These are phyloP conservation scores for Aradophagus sp. DNA, from an alignment of 1,140 invertebrate genomes.

Conservation along the genomic window DNA sequence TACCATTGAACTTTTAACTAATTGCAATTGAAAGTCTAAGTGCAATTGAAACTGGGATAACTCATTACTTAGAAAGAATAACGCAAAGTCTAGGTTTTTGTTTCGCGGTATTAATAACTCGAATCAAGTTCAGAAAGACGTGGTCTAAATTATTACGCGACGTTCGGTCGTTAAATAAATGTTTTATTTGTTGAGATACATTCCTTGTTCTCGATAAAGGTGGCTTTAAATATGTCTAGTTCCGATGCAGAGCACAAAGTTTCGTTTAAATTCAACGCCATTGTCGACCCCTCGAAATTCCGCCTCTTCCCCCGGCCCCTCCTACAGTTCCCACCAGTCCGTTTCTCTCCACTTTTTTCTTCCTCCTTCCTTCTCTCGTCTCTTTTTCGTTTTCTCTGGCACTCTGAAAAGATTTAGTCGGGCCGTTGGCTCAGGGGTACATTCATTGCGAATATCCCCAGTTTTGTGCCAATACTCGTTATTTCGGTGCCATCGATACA, in stretches of 20 bases:
- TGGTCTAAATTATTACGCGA: constrained; percentile 11
- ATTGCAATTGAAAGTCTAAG: too few species aligned
- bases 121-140: background rate
- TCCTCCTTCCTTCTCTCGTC: constrained; percentile 18
- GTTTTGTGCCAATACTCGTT: constrained; percentile 52
- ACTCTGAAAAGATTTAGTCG: constrained; percentile 50
- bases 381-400: constrained; percentile 28
- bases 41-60: too few species aligned
- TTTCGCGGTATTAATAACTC: too few species aligned
- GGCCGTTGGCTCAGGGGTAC: constrained; percentile 51
- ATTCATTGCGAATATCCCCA: constrained; percentile 44
- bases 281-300: constrained; percentile 37
- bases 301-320: constrained; percentile 27
- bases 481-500: constrained; percentile 46
- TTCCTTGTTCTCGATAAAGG: constrained; percentile 25
- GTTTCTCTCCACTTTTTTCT: background rate
- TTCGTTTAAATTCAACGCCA: constrained; percentile 51
- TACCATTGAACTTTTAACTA: too few species aligned
- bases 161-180: constrained; percentile 17
- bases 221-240: constrained; percentile 41
- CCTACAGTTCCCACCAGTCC: constrained; percentile 6
- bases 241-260: constrained; percentile 36
- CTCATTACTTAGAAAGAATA: too few species aligned
- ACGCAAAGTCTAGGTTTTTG: too few species aligned
- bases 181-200: constrained; percentile 37